Base-by-base conservation (phyloP, 2,888 invertebrate genomes). In the Hedychridium roseum region DNA sequence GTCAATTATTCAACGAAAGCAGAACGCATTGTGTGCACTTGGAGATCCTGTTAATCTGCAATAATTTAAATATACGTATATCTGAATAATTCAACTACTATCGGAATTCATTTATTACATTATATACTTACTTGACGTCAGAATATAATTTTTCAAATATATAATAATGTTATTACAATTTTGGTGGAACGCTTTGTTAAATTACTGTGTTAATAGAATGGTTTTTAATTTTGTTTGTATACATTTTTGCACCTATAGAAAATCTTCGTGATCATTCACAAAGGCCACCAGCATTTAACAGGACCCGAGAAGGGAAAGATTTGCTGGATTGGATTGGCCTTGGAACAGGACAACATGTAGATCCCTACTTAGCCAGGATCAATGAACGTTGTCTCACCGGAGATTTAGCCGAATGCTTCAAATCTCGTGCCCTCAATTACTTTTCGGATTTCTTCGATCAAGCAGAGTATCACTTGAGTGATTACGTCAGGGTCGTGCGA, bases 371-470 rank as follows among this genome's bases (percentile, higher is more conserved):
- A 62, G 86, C 89, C 37, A 86, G 85, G 69, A 83, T 88, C 0
- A 91, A 91, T 43, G 82, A 87, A 54, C 88, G 86, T 54, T 92
- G 92, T 64, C 79, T 92, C 44, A 86, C 83, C 52, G 92, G 92
- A 2, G 91, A 92, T 73, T 80, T 92, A n/a, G 88, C 91, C 0
- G 91, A 92, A 71, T 92, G 92, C 72, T 92, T 92, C 74, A 92
- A 92, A 70, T 91, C 90, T 0, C 87, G 89, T 58, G 91, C 92
- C 0, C 76, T 92, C 38, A 82, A 84, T 43, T 88, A 89, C 0
- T 87, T 92, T 46, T 88, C 90, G 40, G 90, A 91, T 43, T 91
- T 92, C 76, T 91, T 92, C 70, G 85, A 85, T 68, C 86, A 87
- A 64, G 85, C 69, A 2, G 68, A 64, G 21, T 76, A 78, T 38